Percentiles rank a stretch among this genome's conserved stretches.
phyloP scores from a whole-genome alignment of 2,888 invertebrate genomes.

The Limnephilus auricula region DNA sequence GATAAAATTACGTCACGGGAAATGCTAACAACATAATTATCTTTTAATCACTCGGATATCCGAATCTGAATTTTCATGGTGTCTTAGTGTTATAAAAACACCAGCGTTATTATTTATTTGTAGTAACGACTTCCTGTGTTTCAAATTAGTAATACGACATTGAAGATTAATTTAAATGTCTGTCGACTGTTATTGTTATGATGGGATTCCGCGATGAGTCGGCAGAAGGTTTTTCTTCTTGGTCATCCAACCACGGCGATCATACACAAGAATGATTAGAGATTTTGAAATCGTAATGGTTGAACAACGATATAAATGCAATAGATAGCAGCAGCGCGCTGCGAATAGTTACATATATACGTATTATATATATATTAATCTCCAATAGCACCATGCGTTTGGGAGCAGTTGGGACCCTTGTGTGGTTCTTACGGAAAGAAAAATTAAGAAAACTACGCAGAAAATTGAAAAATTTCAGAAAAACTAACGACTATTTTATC shows the following conservation, averaged over 20 bases:
- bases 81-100: not conserved
- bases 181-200: not conserved
- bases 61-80: not conserved
- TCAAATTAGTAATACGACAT: not conserved
- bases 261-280: not conserved
- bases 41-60: not conserved
- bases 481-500: too few relatives aligned
- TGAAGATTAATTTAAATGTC: not conserved
- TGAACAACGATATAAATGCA: not conserved
- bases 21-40: not conserved
- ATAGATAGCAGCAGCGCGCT: not conserved
- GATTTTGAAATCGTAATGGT: not conserved
- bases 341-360: too few relatives aligned
- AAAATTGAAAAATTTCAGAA: too few relatives aligned
- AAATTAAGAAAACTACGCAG: too few relatives aligned
- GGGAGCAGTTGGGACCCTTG: too few relatives aligned
- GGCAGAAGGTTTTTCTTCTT: not conserved
- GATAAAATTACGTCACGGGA: not conserved
- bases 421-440: too few relatives aligned
- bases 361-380: too few relatives aligned
- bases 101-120: not conserved
- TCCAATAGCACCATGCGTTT: too few relatives aligned
- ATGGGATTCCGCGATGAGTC: not conserved
- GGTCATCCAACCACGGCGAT: not conserved
- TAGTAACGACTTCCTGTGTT: not conserved